Conservation (phyloP, 2,888 invertebrate genomes). For the Cetonia aurata region DNA sequence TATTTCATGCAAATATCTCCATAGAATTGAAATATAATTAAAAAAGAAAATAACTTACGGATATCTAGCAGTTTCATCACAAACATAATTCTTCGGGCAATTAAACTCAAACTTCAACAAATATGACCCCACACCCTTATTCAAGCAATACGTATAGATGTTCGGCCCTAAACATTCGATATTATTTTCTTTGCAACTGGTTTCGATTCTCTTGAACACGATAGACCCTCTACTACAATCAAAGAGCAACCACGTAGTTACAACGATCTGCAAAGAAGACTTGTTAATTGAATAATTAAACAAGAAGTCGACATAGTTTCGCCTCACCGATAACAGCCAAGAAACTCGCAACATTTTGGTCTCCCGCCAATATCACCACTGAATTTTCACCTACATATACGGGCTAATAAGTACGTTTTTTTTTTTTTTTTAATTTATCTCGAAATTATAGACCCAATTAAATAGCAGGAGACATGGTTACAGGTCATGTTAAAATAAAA, state of each 20-base stretch:
- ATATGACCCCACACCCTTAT: conserved; percentile 26
- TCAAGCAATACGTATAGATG: conserved; percentile 42
- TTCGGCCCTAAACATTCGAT: conserved; percentile 21
- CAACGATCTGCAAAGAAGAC: conserved; percentile 1
- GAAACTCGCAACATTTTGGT: too few species aligned
- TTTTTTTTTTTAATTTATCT: conserved; percentile 2
- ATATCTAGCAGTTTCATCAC: conserved; percentile 33
- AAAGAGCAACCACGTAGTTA: neutral
- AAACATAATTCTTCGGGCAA: conserved; percentile 43
- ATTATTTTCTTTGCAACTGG: conserved; percentile 22
- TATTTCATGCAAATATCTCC: too few species aligned
- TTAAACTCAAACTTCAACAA: conserved; percentile 35
- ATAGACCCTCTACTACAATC: neutral
- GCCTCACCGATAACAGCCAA: neutral
- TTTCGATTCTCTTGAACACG: conserved; percentile 13
- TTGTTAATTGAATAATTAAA: conserved; percentile 12
- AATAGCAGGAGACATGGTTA: conserved; percentile 4
- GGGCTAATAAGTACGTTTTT: too few species aligned
- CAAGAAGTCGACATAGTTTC: neutral
- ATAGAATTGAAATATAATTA: too few species aligned
- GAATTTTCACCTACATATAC: too few species aligned
- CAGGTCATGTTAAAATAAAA: conserved; percentile 33
- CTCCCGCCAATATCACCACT: too few species aligned
- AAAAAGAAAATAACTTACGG: conserved; percentile 45
- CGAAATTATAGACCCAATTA: conserved; percentile 1